These are phyloP conservation scores for Orchestes rusci DNA, from an alignment of 2,888 invertebrate genomes.

Conservation along the genomic window DNA sequence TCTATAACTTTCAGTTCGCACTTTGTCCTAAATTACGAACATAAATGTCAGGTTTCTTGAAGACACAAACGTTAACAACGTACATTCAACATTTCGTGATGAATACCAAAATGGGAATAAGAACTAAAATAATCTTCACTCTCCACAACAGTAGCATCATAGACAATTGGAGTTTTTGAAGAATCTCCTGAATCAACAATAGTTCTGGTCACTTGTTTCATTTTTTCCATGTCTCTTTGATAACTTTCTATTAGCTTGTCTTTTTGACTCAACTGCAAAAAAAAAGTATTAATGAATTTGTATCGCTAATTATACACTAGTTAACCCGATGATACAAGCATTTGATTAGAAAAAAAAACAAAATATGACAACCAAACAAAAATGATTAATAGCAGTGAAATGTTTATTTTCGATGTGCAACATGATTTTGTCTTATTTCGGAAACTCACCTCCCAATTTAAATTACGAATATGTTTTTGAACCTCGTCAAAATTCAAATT, in stretches of 20 bases:
- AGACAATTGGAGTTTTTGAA: slow-evolving; percentile 32
- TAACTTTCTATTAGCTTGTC: slow-evolving; percentile 53
- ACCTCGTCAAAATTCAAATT: slow-evolving; percentile 41
- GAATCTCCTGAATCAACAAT: slow-evolving; percentile 45
- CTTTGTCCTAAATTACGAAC: slow-evolving; percentile 57
- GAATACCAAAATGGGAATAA: slow-evolving; percentile 87
- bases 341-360: slow-evolving; percentile 3
- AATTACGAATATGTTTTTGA: slow-evolving; percentile 41
- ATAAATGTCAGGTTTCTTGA: no score
- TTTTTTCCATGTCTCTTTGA: slow-evolving; percentile 52
- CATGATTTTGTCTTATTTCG: not conserved
- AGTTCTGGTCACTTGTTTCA: slow-evolving; percentile 53
- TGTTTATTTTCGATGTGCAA: no score
- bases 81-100: slow-evolving; percentile 88
- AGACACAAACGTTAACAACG: no score
- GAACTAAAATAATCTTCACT: slow-evolving; percentile 74
- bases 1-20: slow-evolving; percentile 80
- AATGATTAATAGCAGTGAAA: slow-evolving; percentile 2
- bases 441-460: slow-evolving; percentile 38
- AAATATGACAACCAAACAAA: not conserved
- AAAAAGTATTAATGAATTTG: no score
- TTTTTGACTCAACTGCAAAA: slow-evolving; percentile 53
- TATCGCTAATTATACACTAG: no score
- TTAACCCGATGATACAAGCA: no score
- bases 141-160: slow-evolving; percentile 46